Evolutionary conservation across 2,888 invertebrate genomes (phyloP), one percentile per base, ranked within the genome.

Genomic region (Diploptera punctata): DNA sequence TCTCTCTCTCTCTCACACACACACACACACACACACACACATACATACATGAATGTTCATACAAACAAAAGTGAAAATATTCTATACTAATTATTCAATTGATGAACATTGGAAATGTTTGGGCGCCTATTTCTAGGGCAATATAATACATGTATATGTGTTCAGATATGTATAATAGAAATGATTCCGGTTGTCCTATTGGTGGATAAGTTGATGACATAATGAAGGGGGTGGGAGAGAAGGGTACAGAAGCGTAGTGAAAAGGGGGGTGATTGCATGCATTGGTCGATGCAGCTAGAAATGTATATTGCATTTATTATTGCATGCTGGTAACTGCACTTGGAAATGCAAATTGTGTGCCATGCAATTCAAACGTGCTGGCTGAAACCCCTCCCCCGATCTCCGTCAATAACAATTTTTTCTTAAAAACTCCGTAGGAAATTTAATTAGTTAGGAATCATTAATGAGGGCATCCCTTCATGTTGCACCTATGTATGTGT

Each of bases 201-300:
- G 65, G 65, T 65, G 26, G 65, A 44, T 44, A 47, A 43, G 65
- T 65, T 47, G 47, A 65, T 65, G 65, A 65, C 47, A 44, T 65
- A 47, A 65, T 38, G 57, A 57, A 43, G 57, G 69, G 69, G n/a
- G 10, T 31, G 47, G 21, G 68, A 38, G 54, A 65, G 29, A 29
- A 54, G 68, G 38, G 68, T 19, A 21, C 18, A 43, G 38, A 24
- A 68, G 24, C 57, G 47, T n/a, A 31, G 31, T 18, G 49, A 31
- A 16, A 29, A 52, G 69, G 69, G 62, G 29, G 61, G 33, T 62
- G 47, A 65, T 65, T 65, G 47, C 65, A 65, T 70, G 52, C 70
- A 70, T 62, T 31, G 70, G 70, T 62, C 62, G 47, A 62, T 70
- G 70, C 70, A 62, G 47, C 65, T 65, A 21, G 26, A 65, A 65